Conservation (phyloP, 1,140 invertebrate species). For the Vollenhovia emeryi region DNA sequence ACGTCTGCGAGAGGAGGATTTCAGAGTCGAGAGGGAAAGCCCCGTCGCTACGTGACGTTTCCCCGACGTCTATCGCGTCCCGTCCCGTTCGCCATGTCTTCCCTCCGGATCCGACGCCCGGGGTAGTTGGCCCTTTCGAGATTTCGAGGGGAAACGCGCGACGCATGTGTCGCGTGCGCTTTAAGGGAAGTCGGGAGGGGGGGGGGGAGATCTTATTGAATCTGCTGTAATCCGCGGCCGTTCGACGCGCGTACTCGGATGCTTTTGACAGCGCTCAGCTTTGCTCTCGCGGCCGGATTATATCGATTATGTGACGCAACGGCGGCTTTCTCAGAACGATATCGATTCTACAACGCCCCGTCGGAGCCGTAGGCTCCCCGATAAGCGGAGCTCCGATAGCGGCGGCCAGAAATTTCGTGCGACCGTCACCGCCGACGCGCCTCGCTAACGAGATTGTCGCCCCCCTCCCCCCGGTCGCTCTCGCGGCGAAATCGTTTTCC, state of each 20-base stretch:
- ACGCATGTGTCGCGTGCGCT: conserved; percentile 38
- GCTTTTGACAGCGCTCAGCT: conserved; percentile 44
- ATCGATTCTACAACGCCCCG: conserved; percentile 54
- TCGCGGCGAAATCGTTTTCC: not conserved
- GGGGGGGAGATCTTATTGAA: conserved; percentile 61
- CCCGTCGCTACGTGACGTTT: conserved; percentile 27
- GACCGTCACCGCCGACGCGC: not conserved
- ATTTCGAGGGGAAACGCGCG: conserved; percentile 40
- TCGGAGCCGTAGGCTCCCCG: not conserved
- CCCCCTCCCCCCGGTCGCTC: too few species aligned
- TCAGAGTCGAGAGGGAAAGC: not conserved
- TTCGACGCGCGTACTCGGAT: conserved; percentile 43
- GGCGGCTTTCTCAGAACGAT: conserved; percentile 29
- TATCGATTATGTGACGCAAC: conserved; percentile 56
- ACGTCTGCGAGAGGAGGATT: conserved; percentile 1
- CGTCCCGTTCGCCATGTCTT: not conserved
- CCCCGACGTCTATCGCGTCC: conserved; percentile 24
- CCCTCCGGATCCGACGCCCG: not conserved
- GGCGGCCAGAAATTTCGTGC: not conserved
- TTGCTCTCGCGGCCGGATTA: conserved; percentile 7
- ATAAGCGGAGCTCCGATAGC: conserved; percentile 14
- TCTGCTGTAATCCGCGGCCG: conserved; percentile 37
- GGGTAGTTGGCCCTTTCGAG: conserved; percentile 50
- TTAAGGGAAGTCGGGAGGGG: not conserved
- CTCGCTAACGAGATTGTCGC: not conserved